phyloP scores from a whole-genome alignment of 2,797 vertebrate species.

The Peromyscus nudipes region DNA sequence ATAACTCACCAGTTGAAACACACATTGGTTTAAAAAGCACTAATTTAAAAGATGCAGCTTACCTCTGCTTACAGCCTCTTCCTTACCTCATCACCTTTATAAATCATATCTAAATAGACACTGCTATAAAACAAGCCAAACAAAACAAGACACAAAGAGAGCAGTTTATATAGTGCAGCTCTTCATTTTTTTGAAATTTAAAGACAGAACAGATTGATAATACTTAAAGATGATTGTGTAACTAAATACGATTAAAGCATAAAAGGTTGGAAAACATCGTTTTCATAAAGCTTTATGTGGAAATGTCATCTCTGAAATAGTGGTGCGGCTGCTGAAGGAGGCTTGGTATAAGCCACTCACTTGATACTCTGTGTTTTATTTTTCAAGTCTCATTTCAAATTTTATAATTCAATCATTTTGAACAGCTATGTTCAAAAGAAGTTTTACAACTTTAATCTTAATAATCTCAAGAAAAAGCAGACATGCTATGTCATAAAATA shows the following conservation, averaged over 20 bases:
- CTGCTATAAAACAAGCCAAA: constrained; percentile 69
- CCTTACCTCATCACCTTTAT: constrained; percentile 57
- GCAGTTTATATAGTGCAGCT: constrained; percentile 65
- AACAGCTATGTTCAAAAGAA: constrained; percentile 87
- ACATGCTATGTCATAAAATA: constrained; percentile 91
- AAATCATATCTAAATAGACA: constrained; percentile 53
- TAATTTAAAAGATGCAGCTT: constrained; percentile 43
- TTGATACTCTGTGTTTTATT: constrained; percentile 80
- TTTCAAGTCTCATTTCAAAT: constrained; percentile 81
- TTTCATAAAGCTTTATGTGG: constrained; percentile 74
- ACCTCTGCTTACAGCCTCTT: constrained; percentile 41
- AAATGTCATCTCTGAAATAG: constrained; percentile 64
- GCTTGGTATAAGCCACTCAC: constrained; percentile 64
- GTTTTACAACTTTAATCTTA: constrained; percentile 91
- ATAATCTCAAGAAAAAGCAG: constrained; percentile 89
- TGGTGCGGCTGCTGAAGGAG: constrained; percentile 1
- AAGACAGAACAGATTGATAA: constrained; percentile 63
- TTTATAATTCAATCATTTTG: constrained; percentile 87
- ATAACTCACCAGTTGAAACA: neutral
- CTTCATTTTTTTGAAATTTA: constrained; percentile 71
- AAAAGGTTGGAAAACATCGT: constrained; percentile 68
- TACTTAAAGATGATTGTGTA: constrained; percentile 68
- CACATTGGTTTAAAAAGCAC: constrained; percentile 61
- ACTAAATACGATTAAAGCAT: constrained; percentile 70
- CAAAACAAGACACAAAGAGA: constrained; percentile 43